These are phyloP conservation scores for Calcarius lapponicus DNA, from an alignment of 2,797 vertebrate species.

Conservation along the genomic window DNA sequence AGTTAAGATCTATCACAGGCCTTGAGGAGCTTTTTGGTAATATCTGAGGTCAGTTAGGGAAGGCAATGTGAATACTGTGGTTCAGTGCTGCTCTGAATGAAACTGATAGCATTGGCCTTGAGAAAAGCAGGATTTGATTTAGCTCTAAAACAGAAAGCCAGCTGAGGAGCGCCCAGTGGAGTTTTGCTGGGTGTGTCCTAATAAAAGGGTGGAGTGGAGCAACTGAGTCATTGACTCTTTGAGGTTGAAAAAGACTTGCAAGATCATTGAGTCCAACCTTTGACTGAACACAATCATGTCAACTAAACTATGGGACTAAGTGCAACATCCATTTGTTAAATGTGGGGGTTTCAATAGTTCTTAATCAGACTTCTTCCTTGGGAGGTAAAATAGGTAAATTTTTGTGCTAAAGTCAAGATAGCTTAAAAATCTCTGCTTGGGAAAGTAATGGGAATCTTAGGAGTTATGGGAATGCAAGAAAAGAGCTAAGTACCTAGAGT, in stretches of 20 bases:
- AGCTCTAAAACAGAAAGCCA: background rate
- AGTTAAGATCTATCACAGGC: background rate
- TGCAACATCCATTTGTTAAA: background rate
- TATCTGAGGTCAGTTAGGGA: background rate
- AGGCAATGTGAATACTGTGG: rapidly evolving
- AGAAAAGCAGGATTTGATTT: background rate
- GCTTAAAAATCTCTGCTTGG: background rate
- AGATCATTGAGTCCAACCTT: background rate
- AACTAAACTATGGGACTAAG: background rate
- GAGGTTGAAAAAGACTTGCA: background rate
- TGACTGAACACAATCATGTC: background rate
- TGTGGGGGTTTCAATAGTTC: background rate
- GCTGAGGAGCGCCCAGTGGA: background rate
- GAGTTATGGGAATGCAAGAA: background rate
- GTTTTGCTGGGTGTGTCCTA: background rate
- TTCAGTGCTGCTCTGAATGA: background rate
- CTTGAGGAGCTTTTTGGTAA: background rate
- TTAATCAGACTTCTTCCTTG: background rate
- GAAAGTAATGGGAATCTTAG: background rate
- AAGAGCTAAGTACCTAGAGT: background rate
- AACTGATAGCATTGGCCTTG: background rate
- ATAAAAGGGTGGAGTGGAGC: background rate
- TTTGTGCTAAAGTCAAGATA: background rate
- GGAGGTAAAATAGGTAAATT: background rate
- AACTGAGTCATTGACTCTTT: background rate